phyloP scores from a whole-genome alignment of 2,113 vertebrate genomes.

The Orientallactaga bullata region DNA sequence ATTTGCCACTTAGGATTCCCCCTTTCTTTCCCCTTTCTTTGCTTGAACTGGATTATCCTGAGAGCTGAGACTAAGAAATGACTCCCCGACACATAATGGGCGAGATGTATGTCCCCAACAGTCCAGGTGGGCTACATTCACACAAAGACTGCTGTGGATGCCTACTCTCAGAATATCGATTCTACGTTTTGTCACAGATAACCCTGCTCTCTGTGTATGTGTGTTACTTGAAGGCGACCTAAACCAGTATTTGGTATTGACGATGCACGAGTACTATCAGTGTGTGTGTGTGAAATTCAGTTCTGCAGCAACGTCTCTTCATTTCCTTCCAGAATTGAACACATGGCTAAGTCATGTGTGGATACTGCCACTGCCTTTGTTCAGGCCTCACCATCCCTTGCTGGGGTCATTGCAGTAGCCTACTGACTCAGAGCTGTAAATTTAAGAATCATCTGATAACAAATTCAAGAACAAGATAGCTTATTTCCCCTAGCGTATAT shows the following conservation, averaged over 20 bases:
- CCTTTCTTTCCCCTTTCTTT: not conserved
- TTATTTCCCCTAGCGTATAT: not conserved
- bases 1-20: constrained; percentile 35
- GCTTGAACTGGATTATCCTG: not conserved
- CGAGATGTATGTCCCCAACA: not conserved
- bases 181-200: not conserved
- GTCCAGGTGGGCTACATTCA: not conserved
- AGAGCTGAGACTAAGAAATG: not conserved
- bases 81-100: not conserved
- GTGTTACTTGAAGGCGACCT: not conserved
- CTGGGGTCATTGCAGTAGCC: not conserved
- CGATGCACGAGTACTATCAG: too few species aligned
- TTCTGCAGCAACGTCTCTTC: not conserved
- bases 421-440: not conserved
- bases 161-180: not conserved
- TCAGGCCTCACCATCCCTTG: not conserved
- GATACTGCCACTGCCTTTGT: not conserved
- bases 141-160: not conserved
- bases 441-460: not conserved
- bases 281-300: not conserved
- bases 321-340: not conserved
- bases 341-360: not conserved
- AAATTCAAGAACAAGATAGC: not conserved
- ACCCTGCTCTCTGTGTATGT: not conserved
- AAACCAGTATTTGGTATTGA: not conserved